phyloP scores from a whole-genome alignment of 1,140 invertebrate species.

The Parapsyche elsis region DNA sequence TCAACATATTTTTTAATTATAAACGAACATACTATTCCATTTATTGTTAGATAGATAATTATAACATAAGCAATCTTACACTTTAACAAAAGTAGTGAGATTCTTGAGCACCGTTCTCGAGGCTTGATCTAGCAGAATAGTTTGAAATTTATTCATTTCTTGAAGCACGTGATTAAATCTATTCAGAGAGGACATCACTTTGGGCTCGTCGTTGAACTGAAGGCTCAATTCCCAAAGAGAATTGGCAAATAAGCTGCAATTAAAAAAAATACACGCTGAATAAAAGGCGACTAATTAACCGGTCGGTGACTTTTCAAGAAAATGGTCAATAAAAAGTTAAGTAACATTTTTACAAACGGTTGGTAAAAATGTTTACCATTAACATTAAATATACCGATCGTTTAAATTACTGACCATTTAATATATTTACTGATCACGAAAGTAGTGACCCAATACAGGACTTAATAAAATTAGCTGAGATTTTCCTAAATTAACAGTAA shows the following conservation, averaged over 20 bases:
- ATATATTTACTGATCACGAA: neutral
- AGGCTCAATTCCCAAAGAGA: slow-evolving; percentile 84
- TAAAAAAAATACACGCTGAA: slow-evolving; percentile 31
- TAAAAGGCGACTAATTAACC: too few relatives aligned
- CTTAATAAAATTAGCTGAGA: neutral
- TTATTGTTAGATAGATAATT: slow-evolving; percentile 65
- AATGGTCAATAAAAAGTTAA: slow-evolving; percentile 34
- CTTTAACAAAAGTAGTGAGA: slow-evolving; percentile 87
- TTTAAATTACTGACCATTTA: slow-evolving; percentile 1
- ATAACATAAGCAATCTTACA: slow-evolving; percentile 68
- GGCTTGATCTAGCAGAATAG: slow-evolving; percentile 89
- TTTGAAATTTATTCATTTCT: slow-evolving; percentile 93
- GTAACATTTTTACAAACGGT: too few relatives aligned
- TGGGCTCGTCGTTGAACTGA: slow-evolving; percentile 80
- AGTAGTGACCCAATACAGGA: neutral
- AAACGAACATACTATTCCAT: neutral
- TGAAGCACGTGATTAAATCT: slow-evolving; percentile 81
- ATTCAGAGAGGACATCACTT: slow-evolving; percentile 75
- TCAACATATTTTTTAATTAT: slow-evolving; percentile 10
- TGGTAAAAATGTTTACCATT: neutral
- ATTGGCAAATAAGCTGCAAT: slow-evolving; percentile 80
- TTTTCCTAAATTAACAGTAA: too few relatives aligned
- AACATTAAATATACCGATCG: neutral
- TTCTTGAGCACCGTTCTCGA: slow-evolving; percentile 90
- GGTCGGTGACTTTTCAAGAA: too few relatives aligned